A percentile compares a stretch with the other conserved stretches of the same genome.
These are phyloP conservation scores for Stegostoma tigrinum DNA, from an alignment of 2,113 vertebrate species.

Conservation along the genomic window DNA sequence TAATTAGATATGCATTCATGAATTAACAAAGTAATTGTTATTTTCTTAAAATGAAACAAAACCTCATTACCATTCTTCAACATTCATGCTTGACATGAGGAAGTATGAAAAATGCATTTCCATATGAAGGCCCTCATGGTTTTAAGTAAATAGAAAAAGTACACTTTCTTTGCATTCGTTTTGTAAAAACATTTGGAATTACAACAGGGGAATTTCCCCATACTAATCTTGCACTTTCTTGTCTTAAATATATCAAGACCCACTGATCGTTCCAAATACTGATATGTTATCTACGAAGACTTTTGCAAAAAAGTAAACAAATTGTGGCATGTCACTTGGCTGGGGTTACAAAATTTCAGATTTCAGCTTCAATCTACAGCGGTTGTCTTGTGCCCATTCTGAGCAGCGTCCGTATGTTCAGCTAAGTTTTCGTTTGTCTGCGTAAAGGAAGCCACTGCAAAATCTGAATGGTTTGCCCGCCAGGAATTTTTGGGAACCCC, in stretches of 20 bases:
- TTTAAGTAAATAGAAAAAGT: slow-evolving; percentile 83
- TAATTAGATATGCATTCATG: slow-evolving; percentile 16
- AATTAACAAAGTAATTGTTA: slow-evolving; percentile 20
- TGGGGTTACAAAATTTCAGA: background rate
- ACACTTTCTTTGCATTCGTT: slow-evolving; percentile 46
- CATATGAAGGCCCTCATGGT: slow-evolving; percentile 54
- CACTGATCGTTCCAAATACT: slow-evolving; percentile 9
- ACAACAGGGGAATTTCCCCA: background rate
- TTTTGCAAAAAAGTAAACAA: slow-evolving; percentile 23
- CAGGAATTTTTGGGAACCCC: slow-evolving; percentile 43
- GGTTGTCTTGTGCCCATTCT: slow-evolving; percentile 56
- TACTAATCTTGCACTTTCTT: background rate
- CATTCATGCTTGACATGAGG: slow-evolving; percentile 8
- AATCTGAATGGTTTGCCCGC: slow-evolving; percentile 43
- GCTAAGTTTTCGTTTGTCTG: slow-evolving; percentile 57
- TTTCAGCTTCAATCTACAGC: slow-evolving; percentile 50
- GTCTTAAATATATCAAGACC: background rate
- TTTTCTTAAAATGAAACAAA: slow-evolving; percentile 23
- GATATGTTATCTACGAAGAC: background rate
- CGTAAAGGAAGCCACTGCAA: slow-evolving; percentile 45
- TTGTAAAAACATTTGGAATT: background rate
- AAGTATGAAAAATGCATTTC: slow-evolving; percentile 43
- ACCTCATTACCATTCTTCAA: background rate
- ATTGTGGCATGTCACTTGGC: background rate
- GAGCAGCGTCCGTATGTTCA: slow-evolving; percentile 45